phyloP scores from a whole-genome alignment of 1,140 invertebrate species.

The Solenopsis fugax region DNA sequence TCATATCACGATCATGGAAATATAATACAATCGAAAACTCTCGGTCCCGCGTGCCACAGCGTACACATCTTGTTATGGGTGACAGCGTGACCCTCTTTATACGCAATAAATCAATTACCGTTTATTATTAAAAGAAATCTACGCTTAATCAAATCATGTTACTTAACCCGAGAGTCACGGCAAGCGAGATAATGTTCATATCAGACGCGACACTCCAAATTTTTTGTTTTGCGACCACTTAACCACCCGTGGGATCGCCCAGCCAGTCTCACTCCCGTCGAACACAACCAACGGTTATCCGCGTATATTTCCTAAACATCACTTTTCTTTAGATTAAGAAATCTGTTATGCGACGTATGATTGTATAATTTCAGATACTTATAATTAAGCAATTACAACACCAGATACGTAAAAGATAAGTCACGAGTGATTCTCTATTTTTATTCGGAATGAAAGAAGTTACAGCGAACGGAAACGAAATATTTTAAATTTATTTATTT shows the following conservation, averaged over 20 bases:
- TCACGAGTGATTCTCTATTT: neutral
- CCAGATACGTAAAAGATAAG: neutral
- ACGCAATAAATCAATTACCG: slow-evolving; percentile 83
- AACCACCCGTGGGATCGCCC: slow-evolving; percentile 41
- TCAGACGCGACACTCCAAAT: slow-evolving; percentile 30
- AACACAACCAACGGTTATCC: neutral
- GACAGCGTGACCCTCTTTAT: slow-evolving; percentile 68
- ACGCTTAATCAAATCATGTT: slow-evolving; percentile 82
- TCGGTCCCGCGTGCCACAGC: slow-evolving; percentile 71
- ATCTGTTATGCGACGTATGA: too few species aligned
- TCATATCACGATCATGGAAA: neutral
- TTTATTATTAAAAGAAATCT: slow-evolving; percentile 82
- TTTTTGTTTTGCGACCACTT: slow-evolving; percentile 9
- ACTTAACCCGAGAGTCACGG: slow-evolving; percentile 79
- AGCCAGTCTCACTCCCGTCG: neutral
- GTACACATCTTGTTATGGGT: slow-evolving; percentile 64
- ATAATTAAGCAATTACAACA: neutral
- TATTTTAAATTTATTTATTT: neutral
- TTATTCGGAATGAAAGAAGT: neutral
- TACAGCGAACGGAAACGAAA: neutral
- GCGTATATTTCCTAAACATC: neutral
- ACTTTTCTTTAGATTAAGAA: neutral
- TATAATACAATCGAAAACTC: slow-evolving; percentile 34
- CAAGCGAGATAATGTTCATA: slow-evolving; percentile 39
- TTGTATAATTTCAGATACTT: neutral